Evolutionary conservation across 2,888 invertebrate genomes (phyloP).

Genomic region (Dryadula phaetusa): DNA sequence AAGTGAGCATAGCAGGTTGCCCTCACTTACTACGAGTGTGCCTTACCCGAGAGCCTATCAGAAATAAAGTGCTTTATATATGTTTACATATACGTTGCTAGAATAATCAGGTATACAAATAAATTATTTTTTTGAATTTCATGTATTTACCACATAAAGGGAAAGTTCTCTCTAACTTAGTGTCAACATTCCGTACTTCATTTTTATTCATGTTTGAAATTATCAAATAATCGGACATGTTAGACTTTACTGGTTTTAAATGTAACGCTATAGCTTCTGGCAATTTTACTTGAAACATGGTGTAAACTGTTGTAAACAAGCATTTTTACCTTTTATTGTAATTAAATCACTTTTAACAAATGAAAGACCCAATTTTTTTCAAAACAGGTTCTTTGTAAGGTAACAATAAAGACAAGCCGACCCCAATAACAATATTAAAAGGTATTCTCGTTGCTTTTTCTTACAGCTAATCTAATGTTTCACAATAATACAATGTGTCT

Average conservation of each 20-base stretch:
- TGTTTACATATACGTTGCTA: neutral
- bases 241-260: no score
- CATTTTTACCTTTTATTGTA: no score
- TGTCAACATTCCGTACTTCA: no score
- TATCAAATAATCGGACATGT: no score
- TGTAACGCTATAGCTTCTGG: no score
- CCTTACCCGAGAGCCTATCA: constrained; percentile 8
- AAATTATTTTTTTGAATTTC: no score
- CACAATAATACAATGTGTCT: no score
- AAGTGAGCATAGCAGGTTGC: constrained; percentile 29
- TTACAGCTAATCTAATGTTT: neutral
- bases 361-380: neutral
- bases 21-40: constrained; percentile 17
- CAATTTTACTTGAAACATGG: no score
- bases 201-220: no score
- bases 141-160: no score
- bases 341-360: neutral
- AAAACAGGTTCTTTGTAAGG: neutral
- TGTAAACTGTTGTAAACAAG: no score
- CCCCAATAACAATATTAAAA: neutral
- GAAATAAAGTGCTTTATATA: neutral
- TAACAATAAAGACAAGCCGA: neutral
- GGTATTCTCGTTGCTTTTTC: neutral
- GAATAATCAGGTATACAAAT: neutral
- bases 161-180: no score